Conservation (phyloP, 2,797 vertebrate species). For the Mustela erminea region DNA sequence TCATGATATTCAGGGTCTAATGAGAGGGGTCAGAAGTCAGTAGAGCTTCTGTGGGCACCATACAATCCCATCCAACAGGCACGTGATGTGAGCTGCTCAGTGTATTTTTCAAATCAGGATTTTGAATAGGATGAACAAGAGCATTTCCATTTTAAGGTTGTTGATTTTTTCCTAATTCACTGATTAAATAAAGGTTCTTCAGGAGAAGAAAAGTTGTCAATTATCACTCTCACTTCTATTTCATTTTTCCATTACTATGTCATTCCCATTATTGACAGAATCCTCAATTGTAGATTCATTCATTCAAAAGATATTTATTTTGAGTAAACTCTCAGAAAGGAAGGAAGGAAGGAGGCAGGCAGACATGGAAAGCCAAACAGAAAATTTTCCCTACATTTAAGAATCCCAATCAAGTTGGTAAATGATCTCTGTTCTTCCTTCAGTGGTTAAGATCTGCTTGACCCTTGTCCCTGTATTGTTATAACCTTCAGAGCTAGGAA, state of each 20-base stretch:
- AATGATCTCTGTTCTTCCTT: neutral
- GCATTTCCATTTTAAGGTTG: neutral
- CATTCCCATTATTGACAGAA: neutral
- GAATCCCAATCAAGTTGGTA: neutral
- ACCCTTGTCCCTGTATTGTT: neutral
- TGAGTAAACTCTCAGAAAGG: neutral
- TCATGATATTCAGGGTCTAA: neutral
- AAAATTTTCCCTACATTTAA: neutral
- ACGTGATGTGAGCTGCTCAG: neutral
- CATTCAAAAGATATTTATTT: conserved; percentile 25
- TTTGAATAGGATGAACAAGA: neutral
- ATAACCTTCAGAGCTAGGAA: neutral
- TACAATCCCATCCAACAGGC: too few species aligned
- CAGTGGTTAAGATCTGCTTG: neutral
- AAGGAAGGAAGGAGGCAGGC: neutral
- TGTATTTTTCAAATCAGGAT: neutral
- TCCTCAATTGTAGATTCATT: neutral
- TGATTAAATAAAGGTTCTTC: neutral
- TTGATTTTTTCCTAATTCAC: neutral
- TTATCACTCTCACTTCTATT: neutral
- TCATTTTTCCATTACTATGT: neutral
- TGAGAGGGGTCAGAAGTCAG: neutral
- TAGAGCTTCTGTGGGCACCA: neutral
- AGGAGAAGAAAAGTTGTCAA: neutral
- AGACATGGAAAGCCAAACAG: neutral